A percentile compares a stretch with the other conserved stretches of the same genome.
phyloP scores from a whole-genome alignment of 2,797 vertebrate species.

The Lacerta bilineata region DNA sequence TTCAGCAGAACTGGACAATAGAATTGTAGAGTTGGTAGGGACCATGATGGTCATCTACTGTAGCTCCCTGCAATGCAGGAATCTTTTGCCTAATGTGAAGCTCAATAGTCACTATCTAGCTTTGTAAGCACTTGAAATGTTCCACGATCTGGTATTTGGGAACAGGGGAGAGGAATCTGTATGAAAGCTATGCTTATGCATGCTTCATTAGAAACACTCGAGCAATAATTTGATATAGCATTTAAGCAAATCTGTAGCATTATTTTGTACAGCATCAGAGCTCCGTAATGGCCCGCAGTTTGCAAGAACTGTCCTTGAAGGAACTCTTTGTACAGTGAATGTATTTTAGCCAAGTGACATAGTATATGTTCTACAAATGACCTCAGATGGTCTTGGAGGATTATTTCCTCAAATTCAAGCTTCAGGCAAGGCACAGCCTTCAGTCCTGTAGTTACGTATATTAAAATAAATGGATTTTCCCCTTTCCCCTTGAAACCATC shows the following conservation, averaged over 20 bases:
- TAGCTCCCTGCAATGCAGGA: no score
- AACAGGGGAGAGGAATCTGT: neutral
- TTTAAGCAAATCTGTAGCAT: neutral
- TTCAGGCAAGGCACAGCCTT: neutral
- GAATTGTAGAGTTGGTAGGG: neutral
- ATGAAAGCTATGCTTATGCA: neutral
- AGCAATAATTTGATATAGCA: neutral
- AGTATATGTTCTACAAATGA: neutral
- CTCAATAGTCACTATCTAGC: neutral
- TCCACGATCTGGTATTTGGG: neutral
- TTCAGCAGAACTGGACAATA: neutral
- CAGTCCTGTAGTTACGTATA: conserved; percentile 10
- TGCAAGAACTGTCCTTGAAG: neutral
- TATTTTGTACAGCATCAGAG: neutral
- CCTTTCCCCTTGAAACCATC: neutral
- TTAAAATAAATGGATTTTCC: conserved; percentile 23
- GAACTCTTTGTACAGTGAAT: fast-evolving
- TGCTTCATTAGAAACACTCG: neutral
- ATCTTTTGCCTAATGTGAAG: no score
- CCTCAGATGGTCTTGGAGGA: neutral
- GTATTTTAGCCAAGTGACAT: neutral
- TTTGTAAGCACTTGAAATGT: neutral
- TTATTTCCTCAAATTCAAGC: neutral
- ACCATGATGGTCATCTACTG: no score
- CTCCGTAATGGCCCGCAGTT: neutral